These are phyloP conservation scores for Sceloporus undulatus DNA, from an alignment of 2,113 vertebrate species.

Conservation along the genomic window DNA sequence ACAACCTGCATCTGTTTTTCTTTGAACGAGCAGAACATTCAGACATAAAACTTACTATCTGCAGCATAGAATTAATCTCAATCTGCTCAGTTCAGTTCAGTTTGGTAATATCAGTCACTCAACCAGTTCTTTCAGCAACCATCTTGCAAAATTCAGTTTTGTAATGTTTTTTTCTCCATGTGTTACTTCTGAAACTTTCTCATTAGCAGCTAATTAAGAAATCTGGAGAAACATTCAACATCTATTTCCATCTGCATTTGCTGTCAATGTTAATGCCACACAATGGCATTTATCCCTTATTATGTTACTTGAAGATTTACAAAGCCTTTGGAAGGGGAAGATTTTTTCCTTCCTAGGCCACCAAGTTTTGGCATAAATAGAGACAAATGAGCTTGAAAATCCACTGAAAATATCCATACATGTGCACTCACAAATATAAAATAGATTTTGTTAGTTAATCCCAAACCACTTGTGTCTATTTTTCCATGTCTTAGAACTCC, in stretches of 20 bases:
- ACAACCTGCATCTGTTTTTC: neutral
- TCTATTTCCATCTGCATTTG: neutral
- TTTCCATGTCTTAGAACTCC: neutral
- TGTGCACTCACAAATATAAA: slow-evolving; percentile 33
- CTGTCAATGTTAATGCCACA: neutral
- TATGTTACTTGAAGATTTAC: neutral
- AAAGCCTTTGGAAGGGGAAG: neutral
- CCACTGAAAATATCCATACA: slow-evolving; percentile 21
- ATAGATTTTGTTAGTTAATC: slow-evolving; percentile 30
- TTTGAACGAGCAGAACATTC: neutral
- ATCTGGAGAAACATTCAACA: neutral
- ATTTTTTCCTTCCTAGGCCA: slow-evolving; percentile 1
- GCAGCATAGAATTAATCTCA: neutral
- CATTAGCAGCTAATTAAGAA: neutral
- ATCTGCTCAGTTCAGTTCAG: neutral
- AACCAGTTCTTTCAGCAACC: neutral
- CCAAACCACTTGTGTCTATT: slow-evolving; percentile 37
- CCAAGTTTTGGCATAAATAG: neutral
- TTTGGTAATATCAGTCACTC: neutral
- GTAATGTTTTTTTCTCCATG: neutral
- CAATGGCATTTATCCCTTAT: neutral
- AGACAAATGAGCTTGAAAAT: slow-evolving; percentile 50
- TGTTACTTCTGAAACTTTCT: neutral
- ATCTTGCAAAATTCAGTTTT: neutral
- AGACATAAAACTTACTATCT: neutral